A percentile compares a stretch with the other conserved stretches of the same genome.
Conservation (phyloP, 2,797 vertebrate species). For the Melanotaenia pygmaea region DNA sequence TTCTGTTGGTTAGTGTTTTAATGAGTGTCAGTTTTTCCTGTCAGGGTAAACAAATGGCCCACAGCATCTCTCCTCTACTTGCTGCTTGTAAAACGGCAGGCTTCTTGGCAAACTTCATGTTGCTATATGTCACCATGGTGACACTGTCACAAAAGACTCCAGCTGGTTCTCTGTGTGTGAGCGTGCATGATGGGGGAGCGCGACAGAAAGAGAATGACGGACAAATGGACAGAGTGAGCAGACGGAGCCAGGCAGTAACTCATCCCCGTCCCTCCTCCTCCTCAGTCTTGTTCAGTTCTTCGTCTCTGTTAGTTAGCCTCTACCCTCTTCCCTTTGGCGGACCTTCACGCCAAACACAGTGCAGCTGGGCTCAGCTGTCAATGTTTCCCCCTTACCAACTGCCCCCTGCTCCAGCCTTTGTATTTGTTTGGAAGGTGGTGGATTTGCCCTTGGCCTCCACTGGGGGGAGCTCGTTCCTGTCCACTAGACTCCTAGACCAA, state of each 20-base stretch:
- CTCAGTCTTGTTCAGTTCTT: constrained; percentile 45
- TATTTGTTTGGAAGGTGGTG: constrained; percentile 70
- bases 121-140: constrained; percentile 76
- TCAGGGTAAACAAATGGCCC: constrained; percentile 71
- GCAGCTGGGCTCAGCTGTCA: constrained; percentile 84
- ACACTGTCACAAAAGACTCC: constrained; percentile 81
- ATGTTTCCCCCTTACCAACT: constrained; percentile 54
- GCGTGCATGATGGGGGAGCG: constrained; percentile 35
- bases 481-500: constrained; percentile 59
- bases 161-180: constrained; percentile 71
- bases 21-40: constrained; percentile 46
- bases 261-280: constrained; percentile 46
- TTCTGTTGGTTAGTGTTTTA: constrained; percentile 36
- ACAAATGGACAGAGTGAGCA: constrained; percentile 65
- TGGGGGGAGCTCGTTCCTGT: constrained; percentile 76
- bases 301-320: constrained; percentile 37
- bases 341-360: constrained; percentile 74
- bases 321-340: constrained; percentile 61
- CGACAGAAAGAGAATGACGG: constrained; percentile 39
- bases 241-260: constrained; percentile 63
- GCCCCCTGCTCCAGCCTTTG: constrained; percentile 69
- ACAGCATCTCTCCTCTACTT: constrained; percentile 54
- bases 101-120: constrained; percentile 71
- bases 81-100: constrained; percentile 62
- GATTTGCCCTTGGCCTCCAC: constrained; percentile 75